Base-by-base conservation (phyloP, 2,797 vertebrate species). In the Sciurus carolinensis region DNA sequence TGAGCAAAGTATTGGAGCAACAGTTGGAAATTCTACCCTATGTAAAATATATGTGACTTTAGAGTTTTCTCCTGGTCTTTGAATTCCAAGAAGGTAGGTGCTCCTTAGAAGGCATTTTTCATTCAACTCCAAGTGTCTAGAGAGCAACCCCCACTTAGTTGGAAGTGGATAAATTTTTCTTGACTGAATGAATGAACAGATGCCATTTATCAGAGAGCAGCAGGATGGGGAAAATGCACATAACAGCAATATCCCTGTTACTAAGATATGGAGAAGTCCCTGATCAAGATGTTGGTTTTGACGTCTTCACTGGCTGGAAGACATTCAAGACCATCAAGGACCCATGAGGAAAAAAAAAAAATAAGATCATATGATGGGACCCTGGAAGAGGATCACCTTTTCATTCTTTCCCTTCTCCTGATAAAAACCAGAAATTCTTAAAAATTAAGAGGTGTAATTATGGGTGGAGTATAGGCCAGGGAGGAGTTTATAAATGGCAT, bases 201-300 rank as follows among this genome's bases (percentile, higher is more conserved):
- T 54, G 39, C 4, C 42, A 50, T 36, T 17, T 64, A 62, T 72
- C 28, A 11, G 13, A 84, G 39, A 75, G 36, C 72, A 75, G 79
- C 82, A 54, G 9, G 12, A 72, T 75, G 10, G 26, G 18, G 54
- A 62, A 28, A 17, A 87, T 26, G 2, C 39, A 5, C 24, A 67
- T 26, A 17, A 80, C 1, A 90, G 39, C 44, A 54, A 30, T 67
- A 50, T 42, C 18, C 14, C 5, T 59, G 57, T 13, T 81, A 22
- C 33, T 54, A 81, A 94, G 44, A 81, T 52, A 50, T 36, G 33
- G 30, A 44, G 24, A 50, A 69, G 28, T 62, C 59, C 50, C 79
- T 85, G 36, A 86, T 76, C 50, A 76, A 94, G 71, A 85, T n/a
- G 50, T 89, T 88, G 50, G 10, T n/a, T 91, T 96, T 66, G 72